Base-by-base conservation (phyloP, 2,888 invertebrate genomes). In the Villa cingulata region DNA sequence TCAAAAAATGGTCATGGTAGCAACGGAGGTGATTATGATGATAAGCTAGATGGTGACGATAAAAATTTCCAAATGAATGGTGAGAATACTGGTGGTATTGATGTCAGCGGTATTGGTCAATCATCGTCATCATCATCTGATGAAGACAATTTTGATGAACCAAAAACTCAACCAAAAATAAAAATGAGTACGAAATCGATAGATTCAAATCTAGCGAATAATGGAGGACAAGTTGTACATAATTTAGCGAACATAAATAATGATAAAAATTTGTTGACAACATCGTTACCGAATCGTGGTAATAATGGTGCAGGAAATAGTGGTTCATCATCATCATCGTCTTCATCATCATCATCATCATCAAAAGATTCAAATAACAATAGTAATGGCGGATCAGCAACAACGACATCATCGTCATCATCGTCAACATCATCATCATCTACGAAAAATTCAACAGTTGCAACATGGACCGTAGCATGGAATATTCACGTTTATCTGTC, bases 401-500 rank as follows among this genome's bases (percentile, higher is more conserved):
- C 40, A 29, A 27, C 43, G 41, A 29, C 47, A 43, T 32, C 41
- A 32, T 57, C 59, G 20, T 43, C 39, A 27, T 18, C 43, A 41
- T 37, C 47, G 42, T 34, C 41, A 32, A 56, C 59, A 20, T 54
- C 61, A 5, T 54, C 58, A 20, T 53, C 58, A 4, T 2, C n/a
- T n/a, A 36, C 7, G 9, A 36, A 36, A 12, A 16, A 15, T n/a
- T 50, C 54, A 9, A 55, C 62, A 37, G 52, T 47, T 18, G 58
- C 58, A 1, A 82, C 83, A 0, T 86, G 87, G 83, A 78, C 83
- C 0, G 81, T 87, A 54, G 89, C 88, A 2, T 92, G 91, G 92
- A 86, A 90, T 59, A 78, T 91, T 10, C 92, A 94, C 63, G 83
- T 92, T 6, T 94, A 92, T 70, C 70, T 87, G 37, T 84, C 86